Evolutionary conservation across 2,113 vertebrate species (phyloP).

Genomic region (Arenaria interpres): DNA sequence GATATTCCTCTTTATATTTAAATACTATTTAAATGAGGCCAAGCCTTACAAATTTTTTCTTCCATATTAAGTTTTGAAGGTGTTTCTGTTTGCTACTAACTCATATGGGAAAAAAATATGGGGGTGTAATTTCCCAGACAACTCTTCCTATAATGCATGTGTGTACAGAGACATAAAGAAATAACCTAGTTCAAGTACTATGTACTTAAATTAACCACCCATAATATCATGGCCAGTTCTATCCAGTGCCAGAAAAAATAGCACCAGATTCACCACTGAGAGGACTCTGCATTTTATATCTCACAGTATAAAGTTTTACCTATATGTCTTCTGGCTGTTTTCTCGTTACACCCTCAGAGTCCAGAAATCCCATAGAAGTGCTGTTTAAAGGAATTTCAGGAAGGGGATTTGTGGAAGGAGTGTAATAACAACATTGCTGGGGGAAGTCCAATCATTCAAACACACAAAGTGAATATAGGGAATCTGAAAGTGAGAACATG

Average conservation of each 20-base stretch:
- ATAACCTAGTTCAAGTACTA: background rate
- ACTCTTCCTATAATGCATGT: background rate
- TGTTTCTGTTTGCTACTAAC: background rate
- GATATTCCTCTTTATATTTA: background rate
- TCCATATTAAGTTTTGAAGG: constrained; percentile 1
- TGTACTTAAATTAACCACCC: background rate
- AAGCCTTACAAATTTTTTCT: background rate
- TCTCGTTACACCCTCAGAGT: background rate
- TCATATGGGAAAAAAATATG: background rate
- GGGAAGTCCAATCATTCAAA: background rate
- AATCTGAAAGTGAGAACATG: background rate
- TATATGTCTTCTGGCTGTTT: background rate
- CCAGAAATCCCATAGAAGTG: background rate
- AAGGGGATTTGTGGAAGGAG: fast-evolving
- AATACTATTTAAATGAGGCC: background rate
- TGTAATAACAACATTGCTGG: background rate
- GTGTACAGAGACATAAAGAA: background rate
- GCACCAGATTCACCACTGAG: background rate
- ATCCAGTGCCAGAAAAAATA: background rate
- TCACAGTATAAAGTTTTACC: background rate
- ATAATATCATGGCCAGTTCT: background rate
- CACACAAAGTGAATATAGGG: background rate
- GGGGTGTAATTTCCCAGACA: background rate
- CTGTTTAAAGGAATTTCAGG: background rate
- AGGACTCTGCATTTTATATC: background rate